Percentiles rank a stretch among this genome's conserved stretches.
phyloP scores from a whole-genome alignment of 2,888 invertebrate genomes.

The Pristionchus fissidentatus region DNA sequence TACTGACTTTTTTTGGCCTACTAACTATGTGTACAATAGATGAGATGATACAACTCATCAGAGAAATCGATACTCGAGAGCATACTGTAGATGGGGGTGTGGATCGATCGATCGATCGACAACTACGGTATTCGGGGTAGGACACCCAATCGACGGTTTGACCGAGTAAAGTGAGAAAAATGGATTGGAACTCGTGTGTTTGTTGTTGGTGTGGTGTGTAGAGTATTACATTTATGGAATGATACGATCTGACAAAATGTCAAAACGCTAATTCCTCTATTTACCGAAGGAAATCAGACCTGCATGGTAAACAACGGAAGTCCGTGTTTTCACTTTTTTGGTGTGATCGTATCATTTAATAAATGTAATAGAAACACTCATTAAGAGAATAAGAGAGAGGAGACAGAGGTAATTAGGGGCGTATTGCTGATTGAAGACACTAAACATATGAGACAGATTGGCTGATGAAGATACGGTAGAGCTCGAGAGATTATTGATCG shows the following conservation, averaged over 20 bases:
- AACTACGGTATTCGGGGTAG: no score
- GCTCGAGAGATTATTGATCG: conserved; percentile 39
- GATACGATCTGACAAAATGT: no score
- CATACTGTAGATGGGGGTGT: neutral
- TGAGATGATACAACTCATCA: conserved; percentile 21
- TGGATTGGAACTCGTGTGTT: neutral
- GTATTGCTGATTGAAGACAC: conserved; percentile 27
- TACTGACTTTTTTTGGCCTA: conserved; percentile 29
- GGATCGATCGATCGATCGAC: neutral
- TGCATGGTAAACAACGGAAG: no score
- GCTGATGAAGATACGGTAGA: conserved; percentile 19
- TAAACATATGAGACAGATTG: conserved; percentile 35
- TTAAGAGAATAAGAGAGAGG: conserved; percentile 21
- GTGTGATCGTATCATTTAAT: no score
- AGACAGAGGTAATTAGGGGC: conserved; percentile 25
- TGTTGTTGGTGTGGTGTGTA: no score
- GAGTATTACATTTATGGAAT: no score
- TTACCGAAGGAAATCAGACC: no score
- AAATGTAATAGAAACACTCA: no score
- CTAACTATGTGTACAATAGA: conserved; percentile 36
- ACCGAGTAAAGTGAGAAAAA: neutral
- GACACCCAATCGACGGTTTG: neutral
- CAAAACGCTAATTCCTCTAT: no score
- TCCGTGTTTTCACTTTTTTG: no score
- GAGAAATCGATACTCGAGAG: neutral